phyloP scores from a whole-genome alignment of 2,113 vertebrate genomes.

The Myocastor coypus region DNA sequence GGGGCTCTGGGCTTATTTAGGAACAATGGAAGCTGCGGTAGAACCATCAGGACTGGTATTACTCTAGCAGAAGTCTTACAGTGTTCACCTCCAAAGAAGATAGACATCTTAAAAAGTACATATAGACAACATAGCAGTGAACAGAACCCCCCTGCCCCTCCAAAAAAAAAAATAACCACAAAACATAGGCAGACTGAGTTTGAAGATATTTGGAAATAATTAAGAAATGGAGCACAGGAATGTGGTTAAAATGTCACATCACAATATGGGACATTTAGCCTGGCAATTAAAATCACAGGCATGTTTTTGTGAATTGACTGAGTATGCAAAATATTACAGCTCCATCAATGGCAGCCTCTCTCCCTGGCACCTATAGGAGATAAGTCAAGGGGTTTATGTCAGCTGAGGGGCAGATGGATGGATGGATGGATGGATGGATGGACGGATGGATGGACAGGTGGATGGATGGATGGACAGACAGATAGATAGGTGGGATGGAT shows the following conservation, averaged over 20 bases:
- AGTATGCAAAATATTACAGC: neutral
- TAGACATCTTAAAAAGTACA: neutral
- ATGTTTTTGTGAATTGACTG: neutral
- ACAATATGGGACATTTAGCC: neutral
- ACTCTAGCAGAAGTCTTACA: neutral
- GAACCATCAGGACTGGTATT: neutral
- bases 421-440: neutral
- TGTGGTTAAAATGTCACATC: neutral
- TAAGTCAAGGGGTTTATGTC: neutral
- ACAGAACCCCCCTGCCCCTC: neutral
- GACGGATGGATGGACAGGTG: too few relatives aligned
- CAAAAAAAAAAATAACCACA: neutral
- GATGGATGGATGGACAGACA: too few relatives aligned
- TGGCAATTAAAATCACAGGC: neutral
- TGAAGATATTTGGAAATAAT: neutral
- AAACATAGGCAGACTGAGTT: neutral
- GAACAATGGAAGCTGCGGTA: too few relatives aligned
- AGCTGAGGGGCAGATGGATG: neutral
- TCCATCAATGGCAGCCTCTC: neutral
- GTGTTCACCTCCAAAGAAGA: neutral
- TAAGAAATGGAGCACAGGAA: neutral
- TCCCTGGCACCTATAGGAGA: rapidly evolving
- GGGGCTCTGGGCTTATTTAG: neutral
- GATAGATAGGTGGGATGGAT: neutral
- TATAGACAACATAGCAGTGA: neutral